Percentiles rank a stretch among this genome's conserved stretches.
These are phyloP conservation scores for Paragorgia papillata DNA, from an alignment of 92 coral and sea anemone species.

Conservation along the genomic window DNA sequence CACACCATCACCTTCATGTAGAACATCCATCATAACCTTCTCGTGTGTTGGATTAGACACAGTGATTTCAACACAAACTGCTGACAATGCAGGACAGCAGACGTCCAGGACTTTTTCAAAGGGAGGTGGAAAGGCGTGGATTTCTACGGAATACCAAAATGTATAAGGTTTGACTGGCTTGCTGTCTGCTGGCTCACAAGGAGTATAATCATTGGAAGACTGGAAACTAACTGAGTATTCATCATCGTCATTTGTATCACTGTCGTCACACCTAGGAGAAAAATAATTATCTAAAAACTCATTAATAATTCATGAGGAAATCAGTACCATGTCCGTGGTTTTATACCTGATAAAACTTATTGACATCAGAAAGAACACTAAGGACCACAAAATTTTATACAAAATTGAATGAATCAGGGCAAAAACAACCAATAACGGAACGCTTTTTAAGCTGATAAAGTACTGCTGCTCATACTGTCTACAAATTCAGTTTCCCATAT, in stretches of 20 bases:
- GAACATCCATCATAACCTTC: constrained; percentile 75
- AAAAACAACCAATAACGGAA: too few relatives aligned
- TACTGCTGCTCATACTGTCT: too few relatives aligned
- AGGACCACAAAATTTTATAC: too few relatives aligned
- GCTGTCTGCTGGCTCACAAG: constrained; percentile 9
- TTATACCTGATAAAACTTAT: too few relatives aligned
- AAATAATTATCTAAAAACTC: too few relatives aligned
- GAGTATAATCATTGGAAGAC: constrained; percentile 39
- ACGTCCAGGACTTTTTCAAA: constrained; percentile 88
- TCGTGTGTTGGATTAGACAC: constrained; percentile 93
- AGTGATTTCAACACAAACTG: constrained; percentile 82
- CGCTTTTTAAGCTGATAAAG: too few relatives aligned
- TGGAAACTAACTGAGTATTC: constrained; percentile 4
- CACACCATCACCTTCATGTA: constrained; percentile 79
- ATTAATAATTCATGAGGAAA: too few relatives aligned
- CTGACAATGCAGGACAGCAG: constrained; percentile 87
- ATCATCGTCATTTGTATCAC: constrained; percentile 72
- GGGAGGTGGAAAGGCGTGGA: constrained; percentile 77
- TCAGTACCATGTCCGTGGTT: too few relatives aligned
- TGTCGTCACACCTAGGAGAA: constrained; percentile 57
- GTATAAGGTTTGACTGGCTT: constrained; percentile 68
- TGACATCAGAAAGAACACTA: too few relatives aligned
- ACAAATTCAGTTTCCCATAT: too few relatives aligned
- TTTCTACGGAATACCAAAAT: constrained; percentile 88
- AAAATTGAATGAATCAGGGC: too few relatives aligned